Evolutionary conservation across 64 coral and sea anemone species (phyloP).

Genomic region (Dendronephthya gigantea): DNA sequence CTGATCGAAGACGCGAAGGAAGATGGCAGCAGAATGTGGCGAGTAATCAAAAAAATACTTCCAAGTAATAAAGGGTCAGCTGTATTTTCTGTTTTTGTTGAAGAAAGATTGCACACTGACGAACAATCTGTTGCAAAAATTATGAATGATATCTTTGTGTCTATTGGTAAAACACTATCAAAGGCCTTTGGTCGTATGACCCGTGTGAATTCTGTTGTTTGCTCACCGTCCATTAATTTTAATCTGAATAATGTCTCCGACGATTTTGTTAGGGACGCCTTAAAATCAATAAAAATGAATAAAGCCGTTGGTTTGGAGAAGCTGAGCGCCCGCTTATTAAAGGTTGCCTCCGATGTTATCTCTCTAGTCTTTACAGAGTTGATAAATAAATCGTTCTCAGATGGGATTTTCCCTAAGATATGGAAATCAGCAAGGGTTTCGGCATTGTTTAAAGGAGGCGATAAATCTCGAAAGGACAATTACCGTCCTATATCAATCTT

Average conservation of each 20-base stretch:
- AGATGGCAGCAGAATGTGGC: no score
- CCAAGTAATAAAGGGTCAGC: neutral
- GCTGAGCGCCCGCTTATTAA: neutral
- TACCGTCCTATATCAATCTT: slow-evolving; percentile 1
- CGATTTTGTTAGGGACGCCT: neutral
- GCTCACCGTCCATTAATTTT: neutral
- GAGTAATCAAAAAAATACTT: no score
- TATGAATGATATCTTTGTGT: neutral
- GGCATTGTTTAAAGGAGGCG: slow-evolving; percentile 12
- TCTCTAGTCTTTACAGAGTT: neutral
- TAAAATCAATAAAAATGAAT: slow-evolving; percentile 7
- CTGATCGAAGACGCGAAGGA: no score
- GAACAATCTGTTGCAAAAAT: neutral
- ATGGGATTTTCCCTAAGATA: slow-evolving; percentile 12
- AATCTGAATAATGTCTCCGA: neutral
- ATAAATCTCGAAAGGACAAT: neutral
- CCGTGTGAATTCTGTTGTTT: neutral
- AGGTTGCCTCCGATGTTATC: neutral
- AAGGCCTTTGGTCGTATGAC: neutral
- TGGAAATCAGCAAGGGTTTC: slow-evolving; percentile 13
- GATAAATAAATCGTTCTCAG: neutral
- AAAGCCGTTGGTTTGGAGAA: neutral
- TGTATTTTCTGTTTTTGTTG: neutral
- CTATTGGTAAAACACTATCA: neutral
- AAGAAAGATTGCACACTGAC: neutral